Evolutionary conservation across 2,113 vertebrate genomes (phyloP), one percentile per base, ranked within the genome.

Genomic region (Xiphorhynchus elegans): DNA sequence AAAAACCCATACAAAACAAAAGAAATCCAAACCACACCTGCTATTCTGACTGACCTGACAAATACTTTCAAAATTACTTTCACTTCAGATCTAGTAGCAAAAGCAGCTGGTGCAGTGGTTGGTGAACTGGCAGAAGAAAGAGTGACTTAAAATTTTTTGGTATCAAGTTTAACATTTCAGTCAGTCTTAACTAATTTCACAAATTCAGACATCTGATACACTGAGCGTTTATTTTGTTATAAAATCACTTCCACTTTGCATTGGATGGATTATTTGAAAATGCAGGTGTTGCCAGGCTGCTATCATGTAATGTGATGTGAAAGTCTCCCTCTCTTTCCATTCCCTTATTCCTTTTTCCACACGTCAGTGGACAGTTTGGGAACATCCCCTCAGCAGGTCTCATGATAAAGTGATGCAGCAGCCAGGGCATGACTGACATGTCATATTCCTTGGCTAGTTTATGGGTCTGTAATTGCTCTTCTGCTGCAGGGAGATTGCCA

Each of bases 401-500:
- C 56, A 28, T 21, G 40, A 53, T 66, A 31, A 78, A 69, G 70
- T 17, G 42, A 37, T 62, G 42, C 66, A 74, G 42, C 35, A 42
- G 35, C 21, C 50, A 64, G 49, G 58, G 20, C 0, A 0, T 28
- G 31, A 33, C 17, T 87, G 64, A 20, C 7, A 4, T 21, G 16
- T 56, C 19, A 0, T 46, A 23, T 21, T 73, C 49, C 40, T 68
- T 50, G 52, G 47, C 58, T 52, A 42, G 24, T 33, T 13, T 26
- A 11, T 9, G 8, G 55, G 13, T 37, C 7, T 76, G 20, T 35
- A 76, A 44, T 63, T 59, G 39, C 28, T 84, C 17, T 46, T 67
- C 24, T 0, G 0, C n/a, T 31, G 14, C 33, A 13, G 29, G 19
- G 58, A 64, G 6, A 11, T 28, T 49, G 39, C 47, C 53, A 17